These are phyloP conservation scores for Potorous gilbertii DNA, from an alignment of 2,797 vertebrate genomes.

Conservation along the genomic window DNA sequence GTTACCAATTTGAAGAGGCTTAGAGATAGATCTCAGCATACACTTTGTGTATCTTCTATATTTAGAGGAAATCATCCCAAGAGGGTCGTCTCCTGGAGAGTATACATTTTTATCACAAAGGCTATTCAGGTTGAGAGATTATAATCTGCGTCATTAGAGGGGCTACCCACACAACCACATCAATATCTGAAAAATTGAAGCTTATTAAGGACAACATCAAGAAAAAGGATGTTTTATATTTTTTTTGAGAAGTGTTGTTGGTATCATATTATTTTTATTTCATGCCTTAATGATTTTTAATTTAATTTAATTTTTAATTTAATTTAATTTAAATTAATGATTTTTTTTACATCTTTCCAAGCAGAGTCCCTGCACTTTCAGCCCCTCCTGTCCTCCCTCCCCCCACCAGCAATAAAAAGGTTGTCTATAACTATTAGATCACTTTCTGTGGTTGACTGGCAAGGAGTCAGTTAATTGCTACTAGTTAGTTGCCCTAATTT, in stretches of 20 bases:
- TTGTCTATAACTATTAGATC: slow-evolving; percentile 29
- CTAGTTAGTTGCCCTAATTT: neutral
- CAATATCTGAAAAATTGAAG: neutral
- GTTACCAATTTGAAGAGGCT: neutral
- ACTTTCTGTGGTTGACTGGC: neutral
- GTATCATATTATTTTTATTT: neutral
- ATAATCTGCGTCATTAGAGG: neutral
- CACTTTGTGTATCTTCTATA: neutral
- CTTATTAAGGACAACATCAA: neutral
- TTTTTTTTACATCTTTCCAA: neutral
- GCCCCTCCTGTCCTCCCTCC: neutral
- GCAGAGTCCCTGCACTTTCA: neutral
- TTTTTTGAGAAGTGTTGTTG: neutral
- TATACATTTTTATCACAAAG: neutral
- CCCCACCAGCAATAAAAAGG: neutral
- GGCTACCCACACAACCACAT: neutral
- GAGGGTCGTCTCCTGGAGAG: neutral
- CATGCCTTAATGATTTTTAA: too few relatives aligned
- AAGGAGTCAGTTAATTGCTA: too few relatives aligned
- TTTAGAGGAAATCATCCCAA: neutral
- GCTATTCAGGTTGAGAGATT: neutral
- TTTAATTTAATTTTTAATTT: too few relatives aligned
- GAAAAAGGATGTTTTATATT: neutral
- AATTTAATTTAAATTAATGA: neutral
- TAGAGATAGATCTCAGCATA: neutral